These are phyloP conservation scores for Chelonus insularis DNA, from an alignment of 1,140 invertebrate genomes.

Conservation along the genomic window DNA sequence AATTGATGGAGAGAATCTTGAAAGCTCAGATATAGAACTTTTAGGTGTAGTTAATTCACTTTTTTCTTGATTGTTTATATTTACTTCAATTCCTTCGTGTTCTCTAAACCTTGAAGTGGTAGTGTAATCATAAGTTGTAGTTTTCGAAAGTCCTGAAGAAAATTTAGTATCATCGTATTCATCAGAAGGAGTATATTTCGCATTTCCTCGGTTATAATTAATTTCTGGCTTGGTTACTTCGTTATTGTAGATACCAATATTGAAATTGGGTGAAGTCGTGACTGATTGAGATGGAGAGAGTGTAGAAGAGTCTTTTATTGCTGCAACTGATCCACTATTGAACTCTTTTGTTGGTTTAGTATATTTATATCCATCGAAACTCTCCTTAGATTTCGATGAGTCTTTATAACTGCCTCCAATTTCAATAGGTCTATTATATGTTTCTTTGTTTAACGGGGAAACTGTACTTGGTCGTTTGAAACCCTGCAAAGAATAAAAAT, in stretches of 20 bases:
- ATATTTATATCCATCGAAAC: too few relatives aligned
- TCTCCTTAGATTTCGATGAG: too few relatives aligned
- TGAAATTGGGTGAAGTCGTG: neutral
- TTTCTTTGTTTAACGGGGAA: too few relatives aligned
- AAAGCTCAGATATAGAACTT: too few relatives aligned
- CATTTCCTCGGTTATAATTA: conserved; percentile 42
- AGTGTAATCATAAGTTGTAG: neutral
- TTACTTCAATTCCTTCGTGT: neutral
- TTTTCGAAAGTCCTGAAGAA: conserved; percentile 4
- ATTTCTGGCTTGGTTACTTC: conserved; percentile 26
- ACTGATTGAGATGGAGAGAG: neutral
- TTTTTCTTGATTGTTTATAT: neutral
- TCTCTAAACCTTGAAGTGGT: neutral
- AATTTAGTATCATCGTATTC: conserved; percentile 20
- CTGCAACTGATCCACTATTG: neutral
- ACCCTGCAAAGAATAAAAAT: too few relatives aligned
- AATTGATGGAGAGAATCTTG: neutral
- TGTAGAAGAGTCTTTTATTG: neutral
- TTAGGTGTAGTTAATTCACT: too few relatives aligned
- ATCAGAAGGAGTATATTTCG: conserved; percentile 40
- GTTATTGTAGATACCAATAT: neutral
- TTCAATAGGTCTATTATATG: too few relatives aligned
- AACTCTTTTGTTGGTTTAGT: too few relatives aligned
- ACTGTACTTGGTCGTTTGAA: too few relatives aligned
- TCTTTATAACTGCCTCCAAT: too few relatives aligned